Conservation (phyloP, 2,888 invertebrate genomes). For the Sphinx pinastri region DNA sequence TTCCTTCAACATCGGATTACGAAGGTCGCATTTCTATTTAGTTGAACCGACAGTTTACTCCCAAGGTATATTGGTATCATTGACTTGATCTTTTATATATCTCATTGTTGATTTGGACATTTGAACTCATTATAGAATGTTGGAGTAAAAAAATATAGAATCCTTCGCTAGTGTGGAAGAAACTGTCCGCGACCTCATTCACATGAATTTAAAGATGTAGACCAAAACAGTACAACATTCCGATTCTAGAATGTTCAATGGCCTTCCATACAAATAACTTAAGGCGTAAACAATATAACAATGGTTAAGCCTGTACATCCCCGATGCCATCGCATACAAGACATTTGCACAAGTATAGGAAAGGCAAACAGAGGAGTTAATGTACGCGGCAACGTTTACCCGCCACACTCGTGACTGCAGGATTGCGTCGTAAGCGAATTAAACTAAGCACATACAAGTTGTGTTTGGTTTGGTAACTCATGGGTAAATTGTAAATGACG, state of each 20-base stretch:
- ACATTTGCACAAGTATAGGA: slow-evolving; percentile 1
- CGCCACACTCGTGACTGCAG: neutral
- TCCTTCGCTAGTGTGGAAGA: too few relatives aligned
- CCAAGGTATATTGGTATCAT: neutral
- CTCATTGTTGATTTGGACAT: too few relatives aligned
- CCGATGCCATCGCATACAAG: neutral
- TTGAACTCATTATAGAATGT: too few relatives aligned
- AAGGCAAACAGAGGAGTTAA: slow-evolving; percentile 17
- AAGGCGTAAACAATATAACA: neutral
- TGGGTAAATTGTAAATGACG: too few relatives aligned
- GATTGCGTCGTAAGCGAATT: slow-evolving; percentile 2
- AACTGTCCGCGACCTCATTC: too few relatives aligned
- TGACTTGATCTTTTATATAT: too few relatives aligned
- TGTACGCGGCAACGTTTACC: slow-evolving; percentile 17
- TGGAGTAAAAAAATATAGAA: too few relatives aligned
- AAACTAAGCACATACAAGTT: neutral
- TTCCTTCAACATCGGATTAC: neutral
- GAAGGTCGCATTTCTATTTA: neutral
- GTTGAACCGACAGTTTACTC: neutral
- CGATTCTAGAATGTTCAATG: too few relatives aligned
- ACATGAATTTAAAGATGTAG: too few relatives aligned
- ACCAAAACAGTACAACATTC: too few relatives aligned
- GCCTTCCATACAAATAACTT: neutral
- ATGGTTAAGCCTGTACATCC: slow-evolving; percentile 5
- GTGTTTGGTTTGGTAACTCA: neutral